phyloP scores from a whole-genome alignment of 2,113 vertebrate genomes.

The Trogon melanurus region DNA sequence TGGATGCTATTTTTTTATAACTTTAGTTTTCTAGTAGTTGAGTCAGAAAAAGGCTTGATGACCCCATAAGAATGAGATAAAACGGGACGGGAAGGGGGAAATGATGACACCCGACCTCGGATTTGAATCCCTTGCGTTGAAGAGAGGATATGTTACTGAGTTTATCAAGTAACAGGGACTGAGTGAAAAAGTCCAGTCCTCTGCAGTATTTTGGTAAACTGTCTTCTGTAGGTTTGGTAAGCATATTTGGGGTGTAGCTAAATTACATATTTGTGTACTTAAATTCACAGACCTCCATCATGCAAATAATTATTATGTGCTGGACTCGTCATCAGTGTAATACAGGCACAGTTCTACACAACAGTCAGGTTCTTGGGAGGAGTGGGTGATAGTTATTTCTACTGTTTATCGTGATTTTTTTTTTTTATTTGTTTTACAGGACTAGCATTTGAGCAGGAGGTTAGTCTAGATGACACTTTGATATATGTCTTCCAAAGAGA shows the following conservation, averaged over 20 bases:
- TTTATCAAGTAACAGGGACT: fast-evolving
- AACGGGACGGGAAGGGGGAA: fast-evolving
- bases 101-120: fast-evolving
- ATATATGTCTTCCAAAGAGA: not conserved
- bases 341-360: fast-evolving
- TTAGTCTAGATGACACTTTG: fast-evolving
- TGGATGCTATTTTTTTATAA: fast-evolving
- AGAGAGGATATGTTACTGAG: not conserved
- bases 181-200: not conserved
- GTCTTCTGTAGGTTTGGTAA: not conserved
- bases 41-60: not conserved
- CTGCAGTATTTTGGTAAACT: not conserved
- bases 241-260: not conserved
- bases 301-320: fast-evolving
- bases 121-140: not conserved
- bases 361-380: not conserved
- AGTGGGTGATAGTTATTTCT: not conserved
- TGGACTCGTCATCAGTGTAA: not conserved
- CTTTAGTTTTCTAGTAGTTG: not conserved
- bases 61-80: fast-evolving
- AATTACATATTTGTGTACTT: fast-evolving
- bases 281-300: fast-evolving
- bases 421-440: not conserved
- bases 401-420: not conserved
- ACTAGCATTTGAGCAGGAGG: fast-evolving